Percentiles rank a stretch among this genome's conserved stretches.
These are phyloP conservation scores for Odontamblyopus lacepedii DNA, from an alignment of 2,797 vertebrate genomes.

Conservation along the genomic window DNA sequence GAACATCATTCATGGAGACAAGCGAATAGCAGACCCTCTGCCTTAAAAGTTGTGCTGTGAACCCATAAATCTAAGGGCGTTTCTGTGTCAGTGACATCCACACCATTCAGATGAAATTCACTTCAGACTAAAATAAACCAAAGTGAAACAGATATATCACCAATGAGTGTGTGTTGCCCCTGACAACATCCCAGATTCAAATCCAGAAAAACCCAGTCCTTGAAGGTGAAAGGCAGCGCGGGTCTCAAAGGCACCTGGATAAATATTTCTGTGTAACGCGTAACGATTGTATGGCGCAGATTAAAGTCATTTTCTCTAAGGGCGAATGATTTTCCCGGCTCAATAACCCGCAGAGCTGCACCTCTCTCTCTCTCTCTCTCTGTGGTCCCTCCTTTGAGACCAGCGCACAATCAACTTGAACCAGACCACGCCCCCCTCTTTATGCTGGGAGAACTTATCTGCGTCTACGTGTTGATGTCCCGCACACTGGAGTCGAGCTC, in stretches of 20 bases:
- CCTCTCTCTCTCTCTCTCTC: conserved; percentile 12
- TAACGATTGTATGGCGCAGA: conserved; percentile 25
- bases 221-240: not conserved
- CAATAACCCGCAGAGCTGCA: conserved; percentile 23
- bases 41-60: too few species aligned
- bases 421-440: conserved; percentile 62
- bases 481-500: conserved; percentile 37
- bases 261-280: conserved; percentile 17
- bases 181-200: not conserved
- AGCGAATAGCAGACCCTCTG: too few species aligned
- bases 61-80: not conserved
- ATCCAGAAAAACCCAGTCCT: not conserved
- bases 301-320: conserved; percentile 24
- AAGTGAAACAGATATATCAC: not conserved
- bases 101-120: not conserved
- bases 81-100: not conserved
- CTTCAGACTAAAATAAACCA: not conserved
- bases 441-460: conserved; percentile 56
- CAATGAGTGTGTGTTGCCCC: not conserved
- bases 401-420: conserved; percentile 49
- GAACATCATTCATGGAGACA: too few species aligned
- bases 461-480: conserved; percentile 48
- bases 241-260: conserved; percentile 4
- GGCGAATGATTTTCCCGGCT: conserved; percentile 30
- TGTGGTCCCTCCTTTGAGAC: conserved; percentile 40